Evolutionary conservation across 2,113 vertebrate genomes (phyloP), one percentile per base, ranked within the genome.

Genomic region (Crypturellus undulatus): DNA sequence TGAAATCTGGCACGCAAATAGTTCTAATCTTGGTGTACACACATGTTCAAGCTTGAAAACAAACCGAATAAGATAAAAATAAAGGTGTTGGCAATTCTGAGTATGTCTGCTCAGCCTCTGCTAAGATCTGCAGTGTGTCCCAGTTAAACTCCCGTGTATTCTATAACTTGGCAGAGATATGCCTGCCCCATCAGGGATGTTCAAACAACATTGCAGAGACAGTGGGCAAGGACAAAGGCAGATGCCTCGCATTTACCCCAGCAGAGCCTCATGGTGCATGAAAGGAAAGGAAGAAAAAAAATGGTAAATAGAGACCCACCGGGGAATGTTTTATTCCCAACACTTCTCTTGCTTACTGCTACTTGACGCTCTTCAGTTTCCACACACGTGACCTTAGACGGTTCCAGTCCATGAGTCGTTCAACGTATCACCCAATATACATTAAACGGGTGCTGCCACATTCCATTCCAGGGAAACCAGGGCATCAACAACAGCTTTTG

Each of bases 1-100:
- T 84, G 75, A 93, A 95, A 90, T 28, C 9, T 63, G 70, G 77
- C 73, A 88, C 75, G 90, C 79, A 94, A 95, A 93, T 94, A 91
- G 60, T 87, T 87, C 90, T 93, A 97, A 97, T 93, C 76, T 92
- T 93, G 95, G 96, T 9, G 49, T 68, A 91, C n/a, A 76, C 93
- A 96, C 73, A 90, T 96, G 95, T 94, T 92, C 89, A 82, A 87
- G 34, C 93, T 92, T 96, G 95, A 94, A 93, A 85, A 93, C 69
- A 89, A 89, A 95, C 42, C 18, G 13, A 88, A 42, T 59, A 71
- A 87, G 94, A 96, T 94, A 97, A 96, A 97, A 97, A 97, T 97
- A 97, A 95, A 93, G 60, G 51, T 90, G 77, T 47, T 87, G 51
- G 73, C 75, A 79, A 96, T 93, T 89, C 96, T 16, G 43, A 93